phyloP scores from a whole-genome alignment of 2,113 vertebrate genomes.

The Blennius ocellaris region DNA sequence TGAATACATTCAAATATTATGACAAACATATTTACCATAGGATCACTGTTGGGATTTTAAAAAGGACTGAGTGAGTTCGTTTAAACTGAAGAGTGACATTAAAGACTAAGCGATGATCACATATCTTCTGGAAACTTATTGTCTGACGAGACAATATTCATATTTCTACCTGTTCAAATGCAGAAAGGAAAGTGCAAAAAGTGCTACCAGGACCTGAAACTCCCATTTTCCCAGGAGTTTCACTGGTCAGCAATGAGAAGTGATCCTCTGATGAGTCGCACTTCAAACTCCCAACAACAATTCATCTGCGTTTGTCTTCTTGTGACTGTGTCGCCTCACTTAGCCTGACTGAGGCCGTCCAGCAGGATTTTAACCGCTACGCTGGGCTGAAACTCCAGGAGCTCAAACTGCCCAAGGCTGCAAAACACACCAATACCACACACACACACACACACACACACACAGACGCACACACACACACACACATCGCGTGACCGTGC shows the following conservation, averaged over 20 bases:
- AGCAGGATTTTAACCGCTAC: conserved; percentile 79
- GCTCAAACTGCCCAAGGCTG: conserved; percentile 66
- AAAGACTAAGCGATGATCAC: too few species aligned
- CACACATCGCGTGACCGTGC: conserved; percentile 1
- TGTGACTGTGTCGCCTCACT: conserved; percentile 41
- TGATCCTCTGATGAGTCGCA: not conserved
- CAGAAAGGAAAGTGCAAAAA: too few species aligned
- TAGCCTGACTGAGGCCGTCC: conserved; percentile 52
- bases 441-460: too few species aligned
- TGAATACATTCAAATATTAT: too few species aligned
- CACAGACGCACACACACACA: too few species aligned
- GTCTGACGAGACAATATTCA: too few species aligned
- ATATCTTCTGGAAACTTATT: too few species aligned
- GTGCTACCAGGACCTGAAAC: not conserved
- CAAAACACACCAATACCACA: conserved; percentile 52
- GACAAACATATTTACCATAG: too few species aligned
- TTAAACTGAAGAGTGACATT: too few species aligned
- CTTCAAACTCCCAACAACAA: conserved; percentile 21
- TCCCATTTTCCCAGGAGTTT: conserved; percentile 5
- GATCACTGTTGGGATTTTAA: too few species aligned
- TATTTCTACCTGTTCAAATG: too few species aligned
- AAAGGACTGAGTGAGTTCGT: too few species aligned
- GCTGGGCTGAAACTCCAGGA: conserved; percentile 69
- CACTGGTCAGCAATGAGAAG: not conserved
- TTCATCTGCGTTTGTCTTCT: conserved; percentile 27